Base-by-base conservation (phyloP, 2,113 vertebrate genomes). In the Rafetus swinhoei region DNA sequence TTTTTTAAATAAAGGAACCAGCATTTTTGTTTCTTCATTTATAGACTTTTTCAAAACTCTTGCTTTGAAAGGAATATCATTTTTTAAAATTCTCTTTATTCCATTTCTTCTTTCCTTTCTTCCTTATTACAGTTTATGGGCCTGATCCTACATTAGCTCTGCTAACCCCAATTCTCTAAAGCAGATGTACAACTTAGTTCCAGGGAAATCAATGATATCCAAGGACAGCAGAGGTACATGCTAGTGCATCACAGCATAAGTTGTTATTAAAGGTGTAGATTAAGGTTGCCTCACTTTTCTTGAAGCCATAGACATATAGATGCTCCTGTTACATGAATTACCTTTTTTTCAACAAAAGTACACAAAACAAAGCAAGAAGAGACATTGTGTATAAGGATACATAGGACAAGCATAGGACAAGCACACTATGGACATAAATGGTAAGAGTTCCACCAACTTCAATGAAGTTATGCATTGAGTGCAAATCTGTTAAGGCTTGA, bases 401-500 rank as follows among this genome's bases (percentile, higher is more conserved):
- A 29, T 32, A 80, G 21, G 14, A 54, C 76, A 89, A 93, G 80
- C 3, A 29, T 32, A 80, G 21, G 14, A 54, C 76, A 89, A 93
- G 80, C 54, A 89, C 29, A 57, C 13, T 84, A 4, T 39, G 79
- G 50, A 79, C 39, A 81, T 39, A 87, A 77, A 54, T 80, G 79
- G 87, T 65, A 84, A 79, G 52, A 88, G 90, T 86, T 79, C 74
- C 60, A 90, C 32, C 81, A 79, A 45, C 14, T 6, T 72, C 25
- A 59, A 18, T 18, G 81, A 50, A 82, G 32, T 72, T 90, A 91
- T 2, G 35, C n/a, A 82, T 59, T 39, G 69, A 81, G 80, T 76
- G 93, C 92, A 83, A 76, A 95, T 76, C 56, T 35, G 83, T 85
- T 76, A 81, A 25, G 7, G 82, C 54, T 76, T 56, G 53, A 95